Evolutionary conservation across 2,113 vertebrate species (phyloP).

Genomic region (Nansenia antarctica): DNA sequence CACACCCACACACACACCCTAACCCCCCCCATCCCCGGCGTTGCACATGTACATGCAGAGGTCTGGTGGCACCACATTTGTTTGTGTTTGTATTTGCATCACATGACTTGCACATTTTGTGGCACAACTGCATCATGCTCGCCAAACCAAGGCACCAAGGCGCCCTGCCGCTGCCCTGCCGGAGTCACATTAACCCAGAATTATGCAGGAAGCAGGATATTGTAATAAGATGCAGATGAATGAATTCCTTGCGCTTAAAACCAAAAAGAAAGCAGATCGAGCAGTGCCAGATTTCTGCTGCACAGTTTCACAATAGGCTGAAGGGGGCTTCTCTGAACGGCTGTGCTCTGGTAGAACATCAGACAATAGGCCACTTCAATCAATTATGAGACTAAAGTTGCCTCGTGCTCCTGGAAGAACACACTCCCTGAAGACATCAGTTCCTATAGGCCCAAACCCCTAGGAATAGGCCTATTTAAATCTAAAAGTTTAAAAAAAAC

Average conservation of each 20-base stretch:
- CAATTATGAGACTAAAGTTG: background rate
- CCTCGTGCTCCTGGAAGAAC: too few species aligned
- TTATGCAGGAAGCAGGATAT: constrained; percentile 75
- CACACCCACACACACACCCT: background rate
- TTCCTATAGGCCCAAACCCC: too few species aligned
- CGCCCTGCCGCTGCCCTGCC: constrained; percentile 57
- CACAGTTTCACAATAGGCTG: background rate
- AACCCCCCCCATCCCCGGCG: background rate
- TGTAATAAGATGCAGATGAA: constrained; percentile 72
- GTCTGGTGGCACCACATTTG: constrained; percentile 45
- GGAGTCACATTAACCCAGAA: constrained; percentile 62
- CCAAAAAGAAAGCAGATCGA: constrained; percentile 23
- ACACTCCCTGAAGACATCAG: too few species aligned
- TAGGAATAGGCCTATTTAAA: too few species aligned
- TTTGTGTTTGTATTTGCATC: constrained; percentile 64
- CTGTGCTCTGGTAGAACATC: background rate
- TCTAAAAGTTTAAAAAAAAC: too few species aligned
- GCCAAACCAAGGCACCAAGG: too few species aligned
- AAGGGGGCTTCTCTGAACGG: background rate
- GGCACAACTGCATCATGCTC: constrained; percentile 32
- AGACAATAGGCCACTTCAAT: background rate
- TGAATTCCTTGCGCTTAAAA: constrained; percentile 48
- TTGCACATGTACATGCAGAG: constrained; percentile 50
- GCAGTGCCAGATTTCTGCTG: background rate
- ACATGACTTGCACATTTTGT: constrained; percentile 69